These are phyloP conservation scores for Ceyx melanurus DNA, from an alignment of 2,113 vertebrate genomes.

Conservation along the genomic window DNA sequence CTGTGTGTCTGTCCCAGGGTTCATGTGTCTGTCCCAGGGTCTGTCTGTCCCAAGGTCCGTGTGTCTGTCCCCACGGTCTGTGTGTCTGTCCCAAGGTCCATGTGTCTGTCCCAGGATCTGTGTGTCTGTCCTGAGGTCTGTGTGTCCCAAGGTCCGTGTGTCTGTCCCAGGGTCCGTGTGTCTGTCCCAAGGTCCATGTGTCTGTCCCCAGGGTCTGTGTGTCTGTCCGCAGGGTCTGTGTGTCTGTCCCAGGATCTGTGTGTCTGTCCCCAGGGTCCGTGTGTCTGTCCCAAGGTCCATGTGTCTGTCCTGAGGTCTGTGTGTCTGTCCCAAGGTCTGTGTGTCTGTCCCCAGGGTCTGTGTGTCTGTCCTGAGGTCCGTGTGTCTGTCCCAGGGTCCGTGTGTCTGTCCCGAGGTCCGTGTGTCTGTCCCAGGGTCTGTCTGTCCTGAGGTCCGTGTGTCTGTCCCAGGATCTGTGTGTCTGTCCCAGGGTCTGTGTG, in stretches of 20 bases:
- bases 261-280: not conserved
- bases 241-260: not conserved
- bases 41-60: not conserved
- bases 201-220: not conserved
- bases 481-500: too few species aligned
- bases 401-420: not conserved
- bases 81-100: not conserved
- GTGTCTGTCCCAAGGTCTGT: not conserved
- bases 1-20: not conserved
- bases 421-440: not conserved
- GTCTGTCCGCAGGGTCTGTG: not conserved
- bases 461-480: not conserved
- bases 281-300: not conserved
- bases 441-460: not conserved
- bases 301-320: too few species aligned
- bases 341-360: not conserved
- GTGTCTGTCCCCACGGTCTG: not conserved
- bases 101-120: not conserved
- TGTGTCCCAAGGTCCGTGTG: not conserved
- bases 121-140: too few species aligned
- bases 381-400: not conserved
- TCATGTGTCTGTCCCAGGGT: not conserved
- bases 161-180: not conserved
- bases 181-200: not conserved
- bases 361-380: not conserved